A percentile compares a stretch with the other conserved stretches of the same genome.
phyloP scores from a whole-genome alignment of 2,113 vertebrate species.

The Sarotherodon lohbergeri region DNA sequence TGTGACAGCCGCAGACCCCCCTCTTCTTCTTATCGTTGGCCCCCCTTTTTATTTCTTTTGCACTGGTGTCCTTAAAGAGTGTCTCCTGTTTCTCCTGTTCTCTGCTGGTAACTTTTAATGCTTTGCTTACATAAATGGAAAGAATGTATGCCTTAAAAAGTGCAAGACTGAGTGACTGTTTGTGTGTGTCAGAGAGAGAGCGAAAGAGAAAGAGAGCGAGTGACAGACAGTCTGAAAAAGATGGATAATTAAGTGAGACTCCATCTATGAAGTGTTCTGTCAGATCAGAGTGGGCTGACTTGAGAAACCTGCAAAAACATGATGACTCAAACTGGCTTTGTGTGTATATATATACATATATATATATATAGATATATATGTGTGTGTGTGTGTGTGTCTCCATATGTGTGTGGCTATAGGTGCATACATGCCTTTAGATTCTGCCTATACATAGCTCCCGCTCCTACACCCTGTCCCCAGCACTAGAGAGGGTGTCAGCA shows the following conservation, averaged over 20 bases:
- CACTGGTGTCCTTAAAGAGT: background rate
- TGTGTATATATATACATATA: background rate
- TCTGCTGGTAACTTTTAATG: background rate
- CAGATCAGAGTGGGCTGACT: conserved; percentile 29
- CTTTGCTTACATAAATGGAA: background rate
- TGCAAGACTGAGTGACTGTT: background rate
- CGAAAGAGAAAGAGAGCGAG: background rate
- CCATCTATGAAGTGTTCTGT: background rate
- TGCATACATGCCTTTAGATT: background rate
- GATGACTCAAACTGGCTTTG: background rate
- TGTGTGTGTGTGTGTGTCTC: background rate
- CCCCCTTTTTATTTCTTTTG: background rate
- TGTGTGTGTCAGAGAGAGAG: background rate
- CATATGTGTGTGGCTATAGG: background rate
- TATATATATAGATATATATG: rapidly evolving
- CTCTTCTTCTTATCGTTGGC: background rate
- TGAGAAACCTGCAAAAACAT: background rate
- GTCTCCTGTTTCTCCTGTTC: background rate
- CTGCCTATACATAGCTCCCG: conserved; percentile 4
- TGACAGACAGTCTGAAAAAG: background rate
- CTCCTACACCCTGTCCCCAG: conserved; percentile 5
- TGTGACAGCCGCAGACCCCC: conserved; percentile 46
- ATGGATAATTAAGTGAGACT: background rate
- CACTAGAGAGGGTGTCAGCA: background rate
- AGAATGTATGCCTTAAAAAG: background rate